These are phyloP conservation scores for Misgurnus anguillicaudatus DNA, from an alignment of 2,113 vertebrate species.

Conservation along the genomic window DNA sequence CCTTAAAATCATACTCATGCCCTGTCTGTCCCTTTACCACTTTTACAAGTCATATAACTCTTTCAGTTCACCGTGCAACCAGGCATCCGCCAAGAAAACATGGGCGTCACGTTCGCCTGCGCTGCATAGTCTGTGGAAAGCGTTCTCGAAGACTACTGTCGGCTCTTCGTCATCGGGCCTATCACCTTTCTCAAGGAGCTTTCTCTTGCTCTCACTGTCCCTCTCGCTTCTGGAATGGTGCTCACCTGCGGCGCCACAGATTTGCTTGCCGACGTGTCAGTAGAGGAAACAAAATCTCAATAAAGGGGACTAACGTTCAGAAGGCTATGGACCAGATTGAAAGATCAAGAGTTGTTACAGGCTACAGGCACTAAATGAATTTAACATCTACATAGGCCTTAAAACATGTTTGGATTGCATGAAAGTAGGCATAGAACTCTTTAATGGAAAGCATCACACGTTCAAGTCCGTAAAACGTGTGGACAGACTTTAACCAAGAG, in stretches of 20 bases:
- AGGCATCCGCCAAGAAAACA: constrained; percentile 68
- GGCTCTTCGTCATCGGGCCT: constrained; percentile 80
- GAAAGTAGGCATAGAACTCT: constrained; percentile 45
- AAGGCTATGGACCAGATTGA: constrained; percentile 60
- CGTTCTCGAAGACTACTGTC: constrained; percentile 80
- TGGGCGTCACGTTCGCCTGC: constrained; percentile 72
- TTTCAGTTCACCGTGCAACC: constrained; percentile 70
- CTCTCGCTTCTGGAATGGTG: constrained; percentile 73
- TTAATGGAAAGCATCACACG: constrained; percentile 36
- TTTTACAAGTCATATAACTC: constrained; percentile 66
- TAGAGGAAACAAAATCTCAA: constrained; percentile 48
- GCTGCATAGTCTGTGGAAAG: constrained; percentile 82
- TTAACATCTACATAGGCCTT: constrained; percentile 63
- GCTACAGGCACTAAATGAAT: constrained; percentile 70
- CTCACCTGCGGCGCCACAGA: constrained; percentile 70
- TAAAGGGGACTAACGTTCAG: constrained; percentile 37
- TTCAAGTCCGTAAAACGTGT: constrained; percentile 30
- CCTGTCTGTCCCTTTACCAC: constrained; percentile 73
- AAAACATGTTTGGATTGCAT: constrained; percentile 54
- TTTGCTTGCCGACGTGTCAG: constrained; percentile 66
- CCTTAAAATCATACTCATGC: constrained; percentile 74
- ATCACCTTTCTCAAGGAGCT: constrained; percentile 67
- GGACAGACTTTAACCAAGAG: constrained; percentile 45
- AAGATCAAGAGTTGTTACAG: constrained; percentile 70
- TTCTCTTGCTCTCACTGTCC: constrained; percentile 74